Conservation (phyloP, 2,797 vertebrate genomes). For the Spondyliosoma cantharus region DNA sequence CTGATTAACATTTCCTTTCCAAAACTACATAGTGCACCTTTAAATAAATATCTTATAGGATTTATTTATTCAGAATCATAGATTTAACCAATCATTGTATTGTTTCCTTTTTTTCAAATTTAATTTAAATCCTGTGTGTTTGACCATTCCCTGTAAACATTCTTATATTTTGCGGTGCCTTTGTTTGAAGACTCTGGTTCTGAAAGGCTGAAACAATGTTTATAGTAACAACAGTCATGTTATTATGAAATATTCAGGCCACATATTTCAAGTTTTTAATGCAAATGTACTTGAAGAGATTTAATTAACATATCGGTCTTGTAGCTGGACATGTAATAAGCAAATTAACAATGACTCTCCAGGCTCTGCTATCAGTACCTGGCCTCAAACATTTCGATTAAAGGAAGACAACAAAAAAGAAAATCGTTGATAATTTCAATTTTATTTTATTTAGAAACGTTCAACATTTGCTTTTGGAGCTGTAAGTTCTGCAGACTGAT, state of each 20-base stretch:
- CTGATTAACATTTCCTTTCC: too few relatives aligned
- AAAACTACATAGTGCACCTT: too few relatives aligned
- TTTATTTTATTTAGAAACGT: slow-evolving; percentile 43
- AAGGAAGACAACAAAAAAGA: neutral
- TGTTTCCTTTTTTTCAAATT: too few relatives aligned
- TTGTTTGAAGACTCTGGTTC: neutral
- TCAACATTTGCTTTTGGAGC: neutral
- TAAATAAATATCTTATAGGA: too few relatives aligned
- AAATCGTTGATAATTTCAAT: neutral
- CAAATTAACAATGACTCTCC: neutral
- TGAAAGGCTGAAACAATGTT: neutral
- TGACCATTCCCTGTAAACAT: too few relatives aligned
- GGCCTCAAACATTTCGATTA: neutral
- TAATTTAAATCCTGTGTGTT: too few relatives aligned
- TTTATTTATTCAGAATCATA: too few relatives aligned
- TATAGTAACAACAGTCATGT: neutral
- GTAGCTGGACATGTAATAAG: neutral
- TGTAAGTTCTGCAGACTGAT: neutral
- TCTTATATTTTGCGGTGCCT: too few relatives aligned
- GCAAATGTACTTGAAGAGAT: neutral
- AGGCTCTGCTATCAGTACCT: neutral
- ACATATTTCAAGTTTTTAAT: neutral
- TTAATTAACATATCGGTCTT: neutral
- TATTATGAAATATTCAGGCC: neutral
- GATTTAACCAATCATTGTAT: too few relatives aligned